A percentile compares a stretch with the other conserved stretches of the same genome.
Evolutionary conservation across 2,113 vertebrate genomes (phyloP).

Genomic region (Aegithalos caudatus): DNA sequence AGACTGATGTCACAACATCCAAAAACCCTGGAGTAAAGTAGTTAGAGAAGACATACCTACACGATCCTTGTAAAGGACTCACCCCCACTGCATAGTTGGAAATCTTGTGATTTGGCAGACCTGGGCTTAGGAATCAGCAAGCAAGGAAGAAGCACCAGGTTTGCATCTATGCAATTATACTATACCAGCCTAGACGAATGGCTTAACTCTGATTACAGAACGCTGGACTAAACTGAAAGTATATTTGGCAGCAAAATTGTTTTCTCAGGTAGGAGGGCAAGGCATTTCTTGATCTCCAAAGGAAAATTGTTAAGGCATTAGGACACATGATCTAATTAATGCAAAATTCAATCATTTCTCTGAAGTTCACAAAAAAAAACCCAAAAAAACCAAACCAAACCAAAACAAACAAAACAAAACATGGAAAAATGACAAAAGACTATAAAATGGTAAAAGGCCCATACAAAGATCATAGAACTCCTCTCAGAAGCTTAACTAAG

Average conservation of each 20-base stretch:
- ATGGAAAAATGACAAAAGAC: neutral
- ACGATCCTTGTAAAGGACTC: neutral
- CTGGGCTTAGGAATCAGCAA: neutral
- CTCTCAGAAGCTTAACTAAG: neutral
- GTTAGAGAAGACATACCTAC: neutral
- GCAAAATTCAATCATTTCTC: neutral
- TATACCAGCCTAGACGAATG: rapidly evolving
- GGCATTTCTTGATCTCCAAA: neutral
- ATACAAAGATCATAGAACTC: neutral
- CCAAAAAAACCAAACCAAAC: no score
- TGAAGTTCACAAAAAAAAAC: neutral
- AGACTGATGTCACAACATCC: neutral
- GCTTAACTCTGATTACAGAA: neutral
- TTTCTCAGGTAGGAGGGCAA: neutral
- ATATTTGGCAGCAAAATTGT: neutral
- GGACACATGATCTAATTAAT: neutral
- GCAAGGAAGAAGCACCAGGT: neutral
- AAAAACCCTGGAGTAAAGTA: neutral
- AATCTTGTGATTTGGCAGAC: neutral
- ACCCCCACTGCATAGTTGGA: neutral
- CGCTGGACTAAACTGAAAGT: neutral
- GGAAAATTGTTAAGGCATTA: rapidly evolving
- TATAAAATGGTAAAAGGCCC: neutral
- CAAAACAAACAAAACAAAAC: no score
- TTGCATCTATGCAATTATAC: neutral